Evolutionary conservation across 2,888 invertebrate genomes (phyloP).

Genomic region (Eristalis pertinax): DNA sequence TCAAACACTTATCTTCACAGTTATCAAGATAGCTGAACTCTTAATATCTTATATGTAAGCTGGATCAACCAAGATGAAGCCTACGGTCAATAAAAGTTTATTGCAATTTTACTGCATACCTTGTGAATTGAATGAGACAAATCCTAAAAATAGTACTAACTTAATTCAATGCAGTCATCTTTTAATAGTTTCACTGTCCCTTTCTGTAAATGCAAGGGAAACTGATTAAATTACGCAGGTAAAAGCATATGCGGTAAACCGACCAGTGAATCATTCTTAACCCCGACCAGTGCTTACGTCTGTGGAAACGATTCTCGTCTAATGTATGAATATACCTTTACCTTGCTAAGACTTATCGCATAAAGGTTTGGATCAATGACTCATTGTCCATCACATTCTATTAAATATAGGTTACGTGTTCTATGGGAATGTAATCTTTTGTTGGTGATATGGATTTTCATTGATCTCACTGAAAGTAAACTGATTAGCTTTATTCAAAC

Average conservation of each 20-base stretch:
- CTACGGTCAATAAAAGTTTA: too few relatives aligned
- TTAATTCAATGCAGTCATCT: background rate
- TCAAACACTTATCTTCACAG: too few relatives aligned
- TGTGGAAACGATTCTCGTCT: background rate
- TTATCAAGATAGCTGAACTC: too few relatives aligned
- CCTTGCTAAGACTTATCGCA: background rate
- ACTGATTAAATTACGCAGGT: background rate
- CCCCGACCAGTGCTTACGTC: background rate
- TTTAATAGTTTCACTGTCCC: background rate
- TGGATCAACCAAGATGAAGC: too few relatives aligned
- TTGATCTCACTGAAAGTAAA: background rate
- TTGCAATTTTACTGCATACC: background rate
- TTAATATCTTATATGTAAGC: too few relatives aligned
- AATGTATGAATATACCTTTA: background rate
- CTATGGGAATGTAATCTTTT: background rate
- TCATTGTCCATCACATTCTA: background rate
- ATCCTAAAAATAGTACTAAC: background rate
- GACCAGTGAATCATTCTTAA: background rate
- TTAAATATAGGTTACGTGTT: background rate
- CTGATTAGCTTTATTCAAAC: background rate
- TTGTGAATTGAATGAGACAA: background rate
- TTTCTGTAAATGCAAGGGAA: background rate
- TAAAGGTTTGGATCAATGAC: background rate
- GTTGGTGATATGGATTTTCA: background rate
- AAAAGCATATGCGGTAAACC: background rate